phyloP scores from a whole-genome alignment of 2,113 vertebrate genomes.

The Empidonax alnorum region DNA sequence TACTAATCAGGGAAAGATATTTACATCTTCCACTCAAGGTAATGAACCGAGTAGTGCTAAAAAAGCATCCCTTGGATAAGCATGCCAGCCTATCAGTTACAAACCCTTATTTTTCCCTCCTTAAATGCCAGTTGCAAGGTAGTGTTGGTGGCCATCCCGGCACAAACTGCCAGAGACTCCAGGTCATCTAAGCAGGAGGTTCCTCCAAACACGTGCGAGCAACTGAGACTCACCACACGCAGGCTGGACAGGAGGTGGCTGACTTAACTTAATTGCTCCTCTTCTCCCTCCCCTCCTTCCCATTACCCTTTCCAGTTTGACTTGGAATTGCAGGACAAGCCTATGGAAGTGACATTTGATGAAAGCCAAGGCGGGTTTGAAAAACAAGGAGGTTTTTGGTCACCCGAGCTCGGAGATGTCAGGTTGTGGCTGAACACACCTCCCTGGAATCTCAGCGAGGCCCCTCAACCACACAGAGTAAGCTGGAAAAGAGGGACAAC shows the following conservation, averaged over 20 bases:
- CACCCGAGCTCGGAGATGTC: rapidly evolving
- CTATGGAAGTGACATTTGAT: neutral
- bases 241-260: neutral
- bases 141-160: neutral
- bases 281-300: neutral
- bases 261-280: neutral
- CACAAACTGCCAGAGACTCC: neutral
- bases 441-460: neutral
- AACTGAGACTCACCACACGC: neutral
- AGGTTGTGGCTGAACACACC: neutral
- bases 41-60: neutral
- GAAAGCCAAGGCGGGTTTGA: neutral
- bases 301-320: neutral
- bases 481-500: neutral
- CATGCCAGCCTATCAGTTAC: neutral
- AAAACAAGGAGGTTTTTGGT: neutral
- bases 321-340: neutral
- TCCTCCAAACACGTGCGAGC: neutral
- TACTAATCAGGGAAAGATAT: neutral
- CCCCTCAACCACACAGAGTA: rapidly evolving
- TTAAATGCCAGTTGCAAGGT: neutral
- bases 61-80: neutral
- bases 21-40: neutral
- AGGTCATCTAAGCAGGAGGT: neutral
- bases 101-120: neutral